These are phyloP conservation scores for Ibidorhyncha struthersii DNA, from an alignment of 2,113 vertebrate species.

Conservation along the genomic window DNA sequence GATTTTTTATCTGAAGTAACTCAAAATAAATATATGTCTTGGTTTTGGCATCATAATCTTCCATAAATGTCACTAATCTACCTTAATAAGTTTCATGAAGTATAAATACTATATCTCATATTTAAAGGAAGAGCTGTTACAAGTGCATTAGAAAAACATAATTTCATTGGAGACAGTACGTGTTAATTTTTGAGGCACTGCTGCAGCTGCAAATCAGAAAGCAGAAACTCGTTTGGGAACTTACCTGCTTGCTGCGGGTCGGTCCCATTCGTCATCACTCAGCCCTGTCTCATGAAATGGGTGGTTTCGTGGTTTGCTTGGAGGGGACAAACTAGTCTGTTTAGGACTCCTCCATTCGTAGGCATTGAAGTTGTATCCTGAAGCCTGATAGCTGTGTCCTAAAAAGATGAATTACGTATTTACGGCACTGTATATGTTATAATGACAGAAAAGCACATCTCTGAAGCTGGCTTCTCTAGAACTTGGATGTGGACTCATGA, in stretches of 20 bases:
- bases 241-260: conserved; percentile 84
- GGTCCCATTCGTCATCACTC: conserved; percentile 93
- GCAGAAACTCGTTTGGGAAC: background rate
- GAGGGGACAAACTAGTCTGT: conserved; percentile 84
- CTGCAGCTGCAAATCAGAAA: background rate
- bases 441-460: background rate
- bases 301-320: conserved; percentile 83
- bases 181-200: background rate
- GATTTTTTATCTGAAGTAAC: background rate
- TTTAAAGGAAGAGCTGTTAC: background rate
- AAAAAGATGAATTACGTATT: conserved; percentile 10
- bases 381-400: conserved; percentile 87
- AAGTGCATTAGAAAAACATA: background rate
- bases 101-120: background rate
- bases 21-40: background rate
- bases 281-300: conserved; percentile 87
- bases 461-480: background rate
- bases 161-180: background rate
- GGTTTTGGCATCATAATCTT: background rate
- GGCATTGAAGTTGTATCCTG: conserved; percentile 88
- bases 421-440: background rate
- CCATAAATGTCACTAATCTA: background rate
- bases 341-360: conserved; percentile 94
- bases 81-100: background rate
- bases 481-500: background rate